These are phyloP conservation scores for Psylliodes chrysocephalus DNA, from an alignment of 2,888 invertebrate species.

Conservation along the genomic window DNA sequence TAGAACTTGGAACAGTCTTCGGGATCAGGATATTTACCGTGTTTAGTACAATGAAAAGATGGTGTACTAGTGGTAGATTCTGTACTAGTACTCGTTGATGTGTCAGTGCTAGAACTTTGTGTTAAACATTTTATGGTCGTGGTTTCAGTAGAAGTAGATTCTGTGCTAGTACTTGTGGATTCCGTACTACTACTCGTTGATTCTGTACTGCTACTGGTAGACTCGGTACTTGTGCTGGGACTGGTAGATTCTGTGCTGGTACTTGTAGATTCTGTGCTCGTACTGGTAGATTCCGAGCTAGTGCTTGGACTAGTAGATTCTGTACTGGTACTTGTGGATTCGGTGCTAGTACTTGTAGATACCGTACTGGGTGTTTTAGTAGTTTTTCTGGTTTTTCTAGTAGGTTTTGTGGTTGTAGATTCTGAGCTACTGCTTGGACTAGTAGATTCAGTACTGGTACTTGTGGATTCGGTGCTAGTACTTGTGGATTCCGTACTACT, in stretches of 20 bases:
- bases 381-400: too few relatives aligned
- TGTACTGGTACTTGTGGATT: neutral
- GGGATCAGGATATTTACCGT: slow-evolving; percentile 55
- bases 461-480: too few relatives aligned
- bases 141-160: neutral
- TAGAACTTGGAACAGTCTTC: slow-evolving; percentile 53
- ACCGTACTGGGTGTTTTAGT: neutral
- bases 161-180: slow-evolving; percentile 11
- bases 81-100: slow-evolving; percentile 10
- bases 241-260: neutral
- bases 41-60: slow-evolving; percentile 39
- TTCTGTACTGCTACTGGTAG: neutral
- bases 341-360: neutral
- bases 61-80: slow-evolving; percentile 19
- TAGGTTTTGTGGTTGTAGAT: too few relatives aligned
- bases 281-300: neutral
- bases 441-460: too few relatives aligned
- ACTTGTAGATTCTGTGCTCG: neutral
- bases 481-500: too few relatives aligned
- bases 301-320: neutral
- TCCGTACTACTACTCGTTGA: neutral
- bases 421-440: too few relatives aligned
- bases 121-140: neutral
- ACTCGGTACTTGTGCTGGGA: neutral
- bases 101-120: neutral